A percentile compares a stretch with the other conserved stretches of the same genome.
phyloP scores from a whole-genome alignment of 2,888 invertebrate species.

The Noctua pronuba region DNA sequence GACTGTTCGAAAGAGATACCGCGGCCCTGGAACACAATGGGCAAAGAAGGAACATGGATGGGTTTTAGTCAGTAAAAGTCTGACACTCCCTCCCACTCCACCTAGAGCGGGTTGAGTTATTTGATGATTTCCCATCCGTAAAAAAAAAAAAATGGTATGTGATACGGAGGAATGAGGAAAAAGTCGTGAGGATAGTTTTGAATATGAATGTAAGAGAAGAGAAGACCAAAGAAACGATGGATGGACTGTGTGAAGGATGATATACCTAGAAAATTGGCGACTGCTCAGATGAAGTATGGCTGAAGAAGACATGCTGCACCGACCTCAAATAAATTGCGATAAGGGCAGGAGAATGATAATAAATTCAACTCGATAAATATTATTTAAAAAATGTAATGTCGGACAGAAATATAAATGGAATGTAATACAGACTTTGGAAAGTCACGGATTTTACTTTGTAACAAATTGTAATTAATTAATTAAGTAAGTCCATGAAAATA shows the following conservation, averaged over 20 bases:
- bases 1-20: too few species aligned
- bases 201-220: neutral
- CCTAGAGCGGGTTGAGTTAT: too few species aligned
- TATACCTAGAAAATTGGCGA: neutral
- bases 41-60: too few species aligned
- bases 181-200: neutral
- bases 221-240: neutral
- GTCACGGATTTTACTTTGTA: conserved; percentile 69
- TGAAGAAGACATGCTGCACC: neutral
- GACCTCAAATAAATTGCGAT: neutral
- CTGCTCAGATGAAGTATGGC: neutral
- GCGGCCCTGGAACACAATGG: too few species aligned
- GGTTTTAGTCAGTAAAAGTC: too few species aligned
- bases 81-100: too few species aligned
- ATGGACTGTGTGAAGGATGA: neutral
- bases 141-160: too few species aligned
- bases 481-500: conserved; percentile 90
- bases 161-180: neutral
- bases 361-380: neutral
- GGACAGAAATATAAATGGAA: conserved; percentile 66
- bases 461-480: too few species aligned
- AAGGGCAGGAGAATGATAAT: neutral
- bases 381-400: neutral
- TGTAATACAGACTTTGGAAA: conserved; percentile 81
- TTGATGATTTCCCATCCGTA: too few species aligned